Evolutionary conservation across 2,888 invertebrate species (phyloP).

Genomic region (Iselma pallidipennis): DNA sequence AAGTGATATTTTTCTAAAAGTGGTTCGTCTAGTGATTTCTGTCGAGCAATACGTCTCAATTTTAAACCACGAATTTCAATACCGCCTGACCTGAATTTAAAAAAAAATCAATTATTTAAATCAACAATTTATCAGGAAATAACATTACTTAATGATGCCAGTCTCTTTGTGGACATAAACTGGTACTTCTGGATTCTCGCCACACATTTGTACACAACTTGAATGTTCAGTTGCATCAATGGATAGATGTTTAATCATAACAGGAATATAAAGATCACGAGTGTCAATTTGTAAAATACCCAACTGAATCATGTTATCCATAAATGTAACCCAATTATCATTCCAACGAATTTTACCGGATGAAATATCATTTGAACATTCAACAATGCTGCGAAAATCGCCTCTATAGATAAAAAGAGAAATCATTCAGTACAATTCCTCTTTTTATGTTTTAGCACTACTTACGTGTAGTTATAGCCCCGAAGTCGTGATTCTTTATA

Average conservation of each 20-base stretch:
- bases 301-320: conserved; percentile 86
- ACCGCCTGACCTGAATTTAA: conserved; percentile 65
- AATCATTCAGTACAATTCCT: too few species aligned
- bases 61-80: conserved; percentile 77
- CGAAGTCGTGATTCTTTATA: neutral
- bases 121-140: too few species aligned
- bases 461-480: too few species aligned
- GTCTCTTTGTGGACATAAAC: conserved; percentile 55
- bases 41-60: conserved; percentile 73
- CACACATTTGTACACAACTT: conserved; percentile 23
- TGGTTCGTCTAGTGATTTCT: conserved; percentile 71
- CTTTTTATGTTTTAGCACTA: too few species aligned
- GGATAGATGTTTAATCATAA: conserved; percentile 57
- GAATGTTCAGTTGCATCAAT: conserved; percentile 56
- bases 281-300: conserved; percentile 68
- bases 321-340: too few species aligned
- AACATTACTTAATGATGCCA: conserved; percentile 37
- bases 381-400: too few species aligned
- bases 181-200: conserved; percentile 33
- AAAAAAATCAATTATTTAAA: too few species aligned
- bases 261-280: conserved; percentile 72
- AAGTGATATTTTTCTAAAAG: conserved; percentile 78
- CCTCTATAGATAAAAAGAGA: conserved; percentile 27
- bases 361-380: too few species aligned
- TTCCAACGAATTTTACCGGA: too few species aligned